Evolutionary conservation across 2,888 invertebrate species (phyloP).

Genomic region (Gymnoscelis rufifasciata): DNA sequence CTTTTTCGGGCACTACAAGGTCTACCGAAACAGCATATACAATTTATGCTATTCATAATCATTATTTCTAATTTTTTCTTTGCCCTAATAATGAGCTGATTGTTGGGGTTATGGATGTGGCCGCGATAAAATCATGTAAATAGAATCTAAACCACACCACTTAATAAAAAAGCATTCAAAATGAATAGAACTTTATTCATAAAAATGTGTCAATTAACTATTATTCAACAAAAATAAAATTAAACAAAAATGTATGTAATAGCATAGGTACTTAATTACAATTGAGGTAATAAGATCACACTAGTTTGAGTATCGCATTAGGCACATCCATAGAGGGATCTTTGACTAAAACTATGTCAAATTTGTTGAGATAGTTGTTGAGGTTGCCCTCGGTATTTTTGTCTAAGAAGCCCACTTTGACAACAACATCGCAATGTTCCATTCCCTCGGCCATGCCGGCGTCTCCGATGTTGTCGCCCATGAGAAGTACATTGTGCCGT

Average conservation of each 20-base stretch:
- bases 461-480: constrained; percentile 97
- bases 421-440: constrained; percentile 83
- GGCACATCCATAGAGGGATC: constrained; percentile 88
- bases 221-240: constrained; percentile 6
- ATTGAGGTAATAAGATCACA: constrained; percentile 44
- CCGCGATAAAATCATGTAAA: too few relatives aligned
- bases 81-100: too few relatives aligned
- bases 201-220: constrained; percentile 4
- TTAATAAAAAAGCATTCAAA: too few relatives aligned
- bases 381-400: constrained; percentile 85
- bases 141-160: too few relatives aligned
- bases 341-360: constrained; percentile 93
- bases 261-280: too few relatives aligned
- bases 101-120: too few relatives aligned
- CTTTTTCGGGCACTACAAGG: too few relatives aligned
- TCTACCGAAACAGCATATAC: too few relatives aligned
- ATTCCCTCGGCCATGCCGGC: constrained; percentile 95
- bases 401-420: constrained; percentile 96
- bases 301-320: constrained; percentile 58
- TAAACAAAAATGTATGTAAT: constrained; percentile 18
- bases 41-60: too few relatives aligned
- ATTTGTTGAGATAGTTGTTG: constrained; percentile 85
- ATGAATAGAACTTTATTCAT: not conserved
- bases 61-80: too few relatives aligned
- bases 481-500: constrained; percentile 88